Conservation (phyloP, 1,140 invertebrate species). For the Bactericera cockerelli region DNA sequence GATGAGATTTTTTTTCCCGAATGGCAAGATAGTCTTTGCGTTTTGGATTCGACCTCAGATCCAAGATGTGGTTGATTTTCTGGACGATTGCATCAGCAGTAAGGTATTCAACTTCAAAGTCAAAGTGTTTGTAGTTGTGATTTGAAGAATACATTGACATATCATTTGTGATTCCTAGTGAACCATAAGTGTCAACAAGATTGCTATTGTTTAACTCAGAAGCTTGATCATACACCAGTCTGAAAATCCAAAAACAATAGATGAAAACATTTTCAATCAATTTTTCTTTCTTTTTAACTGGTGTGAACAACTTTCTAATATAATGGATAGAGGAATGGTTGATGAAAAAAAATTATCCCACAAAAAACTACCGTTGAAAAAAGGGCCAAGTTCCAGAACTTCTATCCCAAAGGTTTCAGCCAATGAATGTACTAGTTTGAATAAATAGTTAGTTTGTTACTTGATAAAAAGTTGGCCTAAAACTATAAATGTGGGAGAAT, state of each 20-base stretch:
- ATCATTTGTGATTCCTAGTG: slow-evolving; percentile 7
- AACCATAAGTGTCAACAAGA: slow-evolving; percentile 11
- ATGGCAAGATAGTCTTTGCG: slow-evolving; percentile 57
- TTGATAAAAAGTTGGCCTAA: too few species aligned
- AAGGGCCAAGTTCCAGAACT: too few species aligned
- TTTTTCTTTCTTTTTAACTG: too few species aligned
- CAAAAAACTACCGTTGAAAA: too few species aligned
- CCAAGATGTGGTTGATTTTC: slow-evolving; percentile 75
- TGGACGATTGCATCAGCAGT: slow-evolving; percentile 65
- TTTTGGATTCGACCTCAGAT: slow-evolving; percentile 56
- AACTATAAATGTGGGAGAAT: too few species aligned
- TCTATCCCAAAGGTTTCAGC: too few species aligned
- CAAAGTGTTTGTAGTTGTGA: slow-evolving; percentile 58
- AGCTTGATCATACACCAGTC: slow-evolving; percentile 10
- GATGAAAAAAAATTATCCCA: too few species aligned
- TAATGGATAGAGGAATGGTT: too few species aligned
- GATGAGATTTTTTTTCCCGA: slow-evolving; percentile 41
- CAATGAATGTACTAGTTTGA: too few species aligned
- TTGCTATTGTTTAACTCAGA: slow-evolving; percentile 15
- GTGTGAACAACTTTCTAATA: too few species aligned
- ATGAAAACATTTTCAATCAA: too few species aligned
- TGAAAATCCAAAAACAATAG: neutral
- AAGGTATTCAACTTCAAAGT: slow-evolving; percentile 64
- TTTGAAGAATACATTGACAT: slow-evolving; percentile 10
- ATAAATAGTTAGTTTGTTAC: too few species aligned